Evolutionary conservation across 2,797 vertebrate species (phyloP).

Genomic region (Periophthalmus magnuspinnatus): DNA sequence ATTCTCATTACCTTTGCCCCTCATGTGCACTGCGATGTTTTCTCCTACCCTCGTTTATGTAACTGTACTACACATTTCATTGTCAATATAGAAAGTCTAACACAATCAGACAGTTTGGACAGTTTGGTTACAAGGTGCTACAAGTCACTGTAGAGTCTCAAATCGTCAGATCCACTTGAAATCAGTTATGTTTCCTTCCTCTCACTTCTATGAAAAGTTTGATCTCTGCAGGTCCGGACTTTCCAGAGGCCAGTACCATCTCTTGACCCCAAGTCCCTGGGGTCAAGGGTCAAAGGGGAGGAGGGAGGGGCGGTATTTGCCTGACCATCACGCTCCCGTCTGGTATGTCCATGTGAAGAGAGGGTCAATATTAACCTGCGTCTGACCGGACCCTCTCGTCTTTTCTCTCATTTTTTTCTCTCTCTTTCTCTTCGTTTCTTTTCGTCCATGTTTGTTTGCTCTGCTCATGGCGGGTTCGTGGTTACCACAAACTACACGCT

Average conservation of each 20-base stretch:
- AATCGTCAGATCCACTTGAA: not conserved
- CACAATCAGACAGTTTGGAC: not conserved
- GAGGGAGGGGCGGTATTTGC: not conserved
- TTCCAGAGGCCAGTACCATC: not conserved
- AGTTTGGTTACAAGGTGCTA: not conserved
- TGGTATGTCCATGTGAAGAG: not conserved
- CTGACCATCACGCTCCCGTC: not conserved
- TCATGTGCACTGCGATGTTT: not conserved
- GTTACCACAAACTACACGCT: not conserved
- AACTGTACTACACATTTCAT: not conserved
- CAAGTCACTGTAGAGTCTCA: conserved; percentile 4
- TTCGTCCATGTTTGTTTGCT: not conserved
- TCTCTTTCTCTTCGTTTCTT: not conserved
- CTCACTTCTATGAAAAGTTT: not conserved
- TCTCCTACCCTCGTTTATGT: not conserved
- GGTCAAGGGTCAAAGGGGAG: not conserved
- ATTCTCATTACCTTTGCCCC: too few species aligned
- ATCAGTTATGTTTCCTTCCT: not conserved
- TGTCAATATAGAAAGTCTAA: conserved; percentile 2
- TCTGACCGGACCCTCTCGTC: not conserved
- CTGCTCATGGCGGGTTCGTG: not conserved
- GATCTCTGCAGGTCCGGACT: not conserved
- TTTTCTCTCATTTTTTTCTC: not conserved
- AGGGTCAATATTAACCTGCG: conserved; percentile 5
- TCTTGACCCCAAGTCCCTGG: not conserved